Percentiles rank a stretch among this genome's conserved stretches.
Conservation (phyloP, 2,113 vertebrate species). For the Antigone vipio region DNA sequence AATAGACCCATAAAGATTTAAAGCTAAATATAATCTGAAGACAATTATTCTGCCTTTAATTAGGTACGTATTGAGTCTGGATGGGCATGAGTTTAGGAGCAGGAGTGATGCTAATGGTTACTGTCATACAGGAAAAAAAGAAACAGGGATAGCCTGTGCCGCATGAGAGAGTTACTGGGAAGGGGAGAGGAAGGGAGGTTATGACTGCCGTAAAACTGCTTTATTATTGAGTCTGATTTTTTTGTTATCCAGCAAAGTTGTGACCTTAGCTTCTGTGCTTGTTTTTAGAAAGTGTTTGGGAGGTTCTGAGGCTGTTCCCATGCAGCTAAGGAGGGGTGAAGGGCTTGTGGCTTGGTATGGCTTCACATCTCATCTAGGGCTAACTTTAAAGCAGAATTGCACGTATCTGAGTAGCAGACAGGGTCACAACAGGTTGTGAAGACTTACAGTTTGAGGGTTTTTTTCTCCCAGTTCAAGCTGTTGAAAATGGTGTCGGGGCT, state of each 20-base stretch:
- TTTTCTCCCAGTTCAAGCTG: background rate
- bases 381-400: background rate
- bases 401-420: background rate
- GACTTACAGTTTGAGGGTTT: rapidly evolving
- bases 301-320: background rate
- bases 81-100: background rate
- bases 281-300: background rate
- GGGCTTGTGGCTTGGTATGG: background rate
- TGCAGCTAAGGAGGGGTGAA: background rate
- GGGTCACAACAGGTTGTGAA: background rate
- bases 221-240: background rate
- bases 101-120: background rate
- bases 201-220: background rate
- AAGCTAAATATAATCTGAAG: background rate
- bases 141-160: background rate
- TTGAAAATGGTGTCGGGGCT: background rate
- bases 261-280: background rate
- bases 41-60: background rate
- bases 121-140: background rate
- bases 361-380: background rate
- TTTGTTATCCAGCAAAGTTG: background rate
- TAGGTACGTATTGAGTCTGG: background rate
- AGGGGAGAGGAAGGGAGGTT: background rate
- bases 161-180: background rate
- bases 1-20: background rate